Base-by-base conservation (phyloP, 2,113 vertebrate genomes). In the Chloebia gouldiae region DNA sequence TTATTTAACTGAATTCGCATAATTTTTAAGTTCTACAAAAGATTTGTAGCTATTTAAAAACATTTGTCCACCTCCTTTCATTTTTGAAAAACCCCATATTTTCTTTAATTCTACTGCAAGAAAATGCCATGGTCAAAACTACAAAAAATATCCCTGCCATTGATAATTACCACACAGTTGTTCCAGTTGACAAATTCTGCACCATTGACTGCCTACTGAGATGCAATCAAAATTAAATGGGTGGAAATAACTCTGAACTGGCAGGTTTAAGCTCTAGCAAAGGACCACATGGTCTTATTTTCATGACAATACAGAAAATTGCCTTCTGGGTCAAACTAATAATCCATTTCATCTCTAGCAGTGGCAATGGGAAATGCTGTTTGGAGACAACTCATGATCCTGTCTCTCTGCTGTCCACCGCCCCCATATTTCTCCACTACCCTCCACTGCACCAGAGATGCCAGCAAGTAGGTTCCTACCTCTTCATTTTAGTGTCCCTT, bases 191-290 rank as follows among this genome's bases (percentile, higher is more conserved):
- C 61, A 92, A 93, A 95, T 54, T 57, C 57, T 63, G 45, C 49
- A 37, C 71, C 79, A 64, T 59, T 95, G 93, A 77, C 89, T 96
- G 82, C 95, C 92, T 95, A 90, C 92, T 93, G 95, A 95, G 95
- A 90, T 25, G 76, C 92, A 95, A 96, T 97, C 95, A 95, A 94
- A 96, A 95, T 91, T 84, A 96, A 97, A 96, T 88, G 77, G 81
- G 76, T 81, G 71, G 94, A 96, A 97, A 96, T 96, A 95, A 95
- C 71, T 91, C 90, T 89, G 81, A 92, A 92, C 57, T 84, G 73
- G 40, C 95, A 95, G 80, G 40, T 93, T 92, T 82, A 84, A 95
- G 51, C 63, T 84, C 70, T 57, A 71, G 78, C 50, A 70, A 88
- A 91, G 86, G 70, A 82, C 53, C 2, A 1, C 23, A 37, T 39